Evolutionary conservation across 2,113 vertebrate species (phyloP), one percentile per base, ranked within the genome.

Genomic region (Zootoca vivipara): DNA sequence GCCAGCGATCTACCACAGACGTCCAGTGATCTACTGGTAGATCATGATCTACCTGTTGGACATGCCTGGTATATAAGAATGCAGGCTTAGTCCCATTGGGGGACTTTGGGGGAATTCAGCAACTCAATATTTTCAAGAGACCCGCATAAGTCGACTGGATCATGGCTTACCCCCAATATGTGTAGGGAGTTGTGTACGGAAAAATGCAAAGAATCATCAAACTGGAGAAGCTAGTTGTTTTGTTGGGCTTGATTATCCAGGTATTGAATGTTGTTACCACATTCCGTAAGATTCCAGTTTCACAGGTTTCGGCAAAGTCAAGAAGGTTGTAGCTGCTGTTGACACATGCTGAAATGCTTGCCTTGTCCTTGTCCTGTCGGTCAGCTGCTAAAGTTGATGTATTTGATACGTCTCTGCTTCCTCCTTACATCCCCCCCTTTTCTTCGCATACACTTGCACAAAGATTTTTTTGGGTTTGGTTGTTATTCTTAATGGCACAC

Each of bases 201-300:
- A 4, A 2, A 64, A 5, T 30, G 33, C 81, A 91, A 87, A 64
- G 74, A 89, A 85, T 89, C 91, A 85, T 56, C 90, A 94, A 89
- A 96, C 96, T 97, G 96, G 97, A 97, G 96, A 97, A 97, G 97
- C 96, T 95, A 80, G 87, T 96, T 96, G 94, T 97, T 97, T 96
- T 96, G 96, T 93, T 95, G 95, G 92, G 91, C 93, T 96, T 94
- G 94, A 95, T 94, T 89, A 94, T 95, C 92, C 93, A 93, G 93
- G 64, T 94, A 97, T 94, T 91, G 94, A 92, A 26, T 96, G 91
- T 94, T 94, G 38, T 94, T 90, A 94, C 92, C 93, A 93, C 95
- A 90, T 93, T 96, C 94, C 95, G 83, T 95, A 96, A 96, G 96
- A 95, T 96, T 92, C 95, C 91, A 93, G 85, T 95, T 94, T 94